Evolutionary conservation across 1,140 invertebrate species (phyloP).

Genomic region (Atta colombica): DNA sequence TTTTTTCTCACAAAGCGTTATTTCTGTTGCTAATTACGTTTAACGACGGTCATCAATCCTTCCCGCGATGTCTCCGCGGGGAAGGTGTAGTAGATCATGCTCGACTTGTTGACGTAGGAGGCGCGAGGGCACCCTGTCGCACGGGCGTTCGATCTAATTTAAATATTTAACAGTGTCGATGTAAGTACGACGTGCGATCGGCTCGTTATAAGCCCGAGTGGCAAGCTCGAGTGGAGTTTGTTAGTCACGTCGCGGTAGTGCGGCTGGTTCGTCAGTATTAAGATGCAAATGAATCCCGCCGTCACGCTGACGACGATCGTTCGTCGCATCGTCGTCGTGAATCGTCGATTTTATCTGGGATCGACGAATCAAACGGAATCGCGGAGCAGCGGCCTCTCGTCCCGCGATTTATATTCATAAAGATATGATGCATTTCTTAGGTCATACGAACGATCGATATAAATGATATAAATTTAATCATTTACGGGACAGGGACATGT

Average conservation of each 20-base stretch:
- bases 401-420: constrained; percentile 51
- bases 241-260: constrained; percentile 18
- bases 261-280: constrained; percentile 57
- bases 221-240: constrained; percentile 30
- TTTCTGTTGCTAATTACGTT: constrained; percentile 27
- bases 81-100: constrained; percentile 32
- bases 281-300: constrained; percentile 72
- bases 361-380: constrained; percentile 20
- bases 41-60: constrained; percentile 36
- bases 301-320: constrained; percentile 16
- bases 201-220: constrained; percentile 63
- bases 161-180: constrained; percentile 70
- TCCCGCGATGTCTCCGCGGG: background rate
- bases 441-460: background rate
- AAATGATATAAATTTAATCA: constrained; percentile 62
- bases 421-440: constrained; percentile 6
- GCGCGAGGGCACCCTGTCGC: constrained; percentile 26
- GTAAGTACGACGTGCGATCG: constrained; percentile 33
- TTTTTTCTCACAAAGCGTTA: background rate
- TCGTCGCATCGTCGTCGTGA: background rate
- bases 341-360: constrained; percentile 6
- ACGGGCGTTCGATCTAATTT: constrained; percentile 65
- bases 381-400: constrained; percentile 21
- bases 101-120: constrained; percentile 30
- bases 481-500: background rate